Evolutionary conservation across 2,888 invertebrate species (phyloP), one percentile per base, ranked within the genome.

Genomic region (Eilema caniola): DNA sequence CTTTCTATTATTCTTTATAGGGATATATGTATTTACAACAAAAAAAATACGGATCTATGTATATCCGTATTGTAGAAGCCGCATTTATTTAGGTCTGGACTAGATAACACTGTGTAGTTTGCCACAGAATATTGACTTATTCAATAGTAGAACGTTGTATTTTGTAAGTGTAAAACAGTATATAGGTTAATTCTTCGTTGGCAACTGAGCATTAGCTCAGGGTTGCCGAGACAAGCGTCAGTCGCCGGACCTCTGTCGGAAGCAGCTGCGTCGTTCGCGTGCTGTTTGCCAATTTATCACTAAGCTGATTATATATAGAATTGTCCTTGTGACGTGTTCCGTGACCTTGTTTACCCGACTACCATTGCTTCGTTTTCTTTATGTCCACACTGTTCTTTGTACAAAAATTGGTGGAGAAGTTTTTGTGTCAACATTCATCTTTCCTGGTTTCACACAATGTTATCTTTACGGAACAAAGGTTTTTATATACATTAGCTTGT

Each of bases 201-300:
- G 60, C 72, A 59, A 25, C 56, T 64, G 70, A 76, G 72, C 76
- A 73, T 83, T 78, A 78, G 69, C 72, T 70, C 67, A 65, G 77
- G 64, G 20, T 20, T 53, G 4, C 59, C 61, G 61, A 74, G 80
- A 77, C 79, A 83, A 79, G 78, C 75, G 71, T 76, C 75, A 77
- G 41, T 57, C 67, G 67, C 65, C 75, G 71, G 77, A 72, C 77
- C 67, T 77, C 73, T 80, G 77, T 85, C 90, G 93, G 94, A 94
- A 93, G 88, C 94, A 94, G 94, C 94, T 94, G 94, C 88, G 94
- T 90, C 90, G 91, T 86, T 94, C 89, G 94, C 94, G 95, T 95
- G 95, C 88, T 94, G 90, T 95, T 95, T 94, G 92, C 94, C 94
- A 95, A 95, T 95, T 95, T 95, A 94, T 95, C 93, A 94, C 94